Evolutionary conservation across 2,888 invertebrate genomes (phyloP).

Genomic region (Cyrtodaria siliqua): DNA sequence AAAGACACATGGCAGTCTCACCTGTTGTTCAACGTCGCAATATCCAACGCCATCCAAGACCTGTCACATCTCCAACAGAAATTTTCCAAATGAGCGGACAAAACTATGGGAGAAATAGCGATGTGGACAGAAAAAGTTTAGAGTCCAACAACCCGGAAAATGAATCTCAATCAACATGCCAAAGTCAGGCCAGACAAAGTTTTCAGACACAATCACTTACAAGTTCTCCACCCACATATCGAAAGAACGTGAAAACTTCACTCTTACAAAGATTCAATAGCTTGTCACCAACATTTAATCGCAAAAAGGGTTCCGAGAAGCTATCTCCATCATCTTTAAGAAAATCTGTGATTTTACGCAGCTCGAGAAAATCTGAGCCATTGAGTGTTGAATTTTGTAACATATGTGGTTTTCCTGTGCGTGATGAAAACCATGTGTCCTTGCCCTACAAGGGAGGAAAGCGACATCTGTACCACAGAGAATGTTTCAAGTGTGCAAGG

Average conservation of each 20-base stretch:
- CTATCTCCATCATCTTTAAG: slow-evolving; percentile 53
- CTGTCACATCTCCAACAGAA: slow-evolving; percentile 46
- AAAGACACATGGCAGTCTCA: slow-evolving; percentile 4
- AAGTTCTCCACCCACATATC: slow-evolving; percentile 36
- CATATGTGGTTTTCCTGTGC: slow-evolving; percentile 73
- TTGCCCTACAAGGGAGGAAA: slow-evolving; percentile 53
- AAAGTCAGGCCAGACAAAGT: not conserved
- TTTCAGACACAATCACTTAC: slow-evolving; percentile 49
- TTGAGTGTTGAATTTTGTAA: slow-evolving; percentile 61
- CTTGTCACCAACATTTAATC: slow-evolving; percentile 51
- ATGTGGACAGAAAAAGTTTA: not conserved
- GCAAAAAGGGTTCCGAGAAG: slow-evolving; percentile 40
- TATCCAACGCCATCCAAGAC: slow-evolving; percentile 39
- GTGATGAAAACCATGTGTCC: slow-evolving; percentile 71
- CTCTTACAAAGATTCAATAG: slow-evolving; percentile 50
- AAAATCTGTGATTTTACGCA: slow-evolving; percentile 50
- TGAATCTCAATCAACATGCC: not conserved
- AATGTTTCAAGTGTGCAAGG: slow-evolving; percentile 77
- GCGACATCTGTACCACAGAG: slow-evolving; percentile 67
- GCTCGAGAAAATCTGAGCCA: slow-evolving; percentile 47
- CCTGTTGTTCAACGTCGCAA: slow-evolving; percentile 44
- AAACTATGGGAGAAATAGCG: not conserved
- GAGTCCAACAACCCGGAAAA: not conserved
- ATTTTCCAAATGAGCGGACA: slow-evolving; percentile 16
- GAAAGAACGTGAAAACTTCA: slow-evolving; percentile 22